A percentile compares a stretch with the other conserved stretches of the same genome.
Conservation (phyloP, 2,888 invertebrate genomes). For the Lasius fuliginosus region DNA sequence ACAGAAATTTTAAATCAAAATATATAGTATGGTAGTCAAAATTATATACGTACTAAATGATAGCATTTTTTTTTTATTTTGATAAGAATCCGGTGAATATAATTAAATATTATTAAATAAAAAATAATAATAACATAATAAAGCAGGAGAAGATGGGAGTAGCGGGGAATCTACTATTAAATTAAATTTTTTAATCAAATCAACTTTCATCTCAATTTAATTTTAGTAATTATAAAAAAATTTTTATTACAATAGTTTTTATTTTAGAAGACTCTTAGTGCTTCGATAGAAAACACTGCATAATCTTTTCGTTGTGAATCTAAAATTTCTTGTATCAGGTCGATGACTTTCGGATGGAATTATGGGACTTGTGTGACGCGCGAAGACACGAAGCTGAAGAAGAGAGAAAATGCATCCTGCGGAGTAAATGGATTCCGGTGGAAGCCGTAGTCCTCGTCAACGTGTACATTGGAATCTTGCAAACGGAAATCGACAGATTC, state of each 20-base stretch:
- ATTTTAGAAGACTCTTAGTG: background rate
- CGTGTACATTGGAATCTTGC: slow-evolving; percentile 88
- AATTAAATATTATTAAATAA: background rate
- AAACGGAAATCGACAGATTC: slow-evolving; percentile 89
- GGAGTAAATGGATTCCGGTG: slow-evolving; percentile 88
- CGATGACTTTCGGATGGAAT: slow-evolving; percentile 87
- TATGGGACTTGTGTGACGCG: slow-evolving; percentile 88
- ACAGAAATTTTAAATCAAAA: background rate
- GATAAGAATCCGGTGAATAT: background rate
- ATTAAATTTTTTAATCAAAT: background rate
- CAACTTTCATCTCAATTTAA: background rate
- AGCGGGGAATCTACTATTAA: background rate
- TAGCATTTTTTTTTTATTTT: background rate
- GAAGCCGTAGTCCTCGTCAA: slow-evolving; percentile 88
- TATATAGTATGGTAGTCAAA: background rate
- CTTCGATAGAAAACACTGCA: background rate
- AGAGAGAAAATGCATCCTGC: slow-evolving; percentile 87
- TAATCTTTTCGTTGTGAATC: background rate
- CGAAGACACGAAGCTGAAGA: slow-evolving; percentile 88
- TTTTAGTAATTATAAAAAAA: background rate
- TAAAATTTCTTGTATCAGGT: slow-evolving; percentile 72
- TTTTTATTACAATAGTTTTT: background rate
- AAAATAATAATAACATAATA: background rate
- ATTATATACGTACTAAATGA: background rate
- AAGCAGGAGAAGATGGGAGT: background rate